phyloP scores from a whole-genome alignment of 2,113 vertebrate species.

The Agapornis roseicollis region DNA sequence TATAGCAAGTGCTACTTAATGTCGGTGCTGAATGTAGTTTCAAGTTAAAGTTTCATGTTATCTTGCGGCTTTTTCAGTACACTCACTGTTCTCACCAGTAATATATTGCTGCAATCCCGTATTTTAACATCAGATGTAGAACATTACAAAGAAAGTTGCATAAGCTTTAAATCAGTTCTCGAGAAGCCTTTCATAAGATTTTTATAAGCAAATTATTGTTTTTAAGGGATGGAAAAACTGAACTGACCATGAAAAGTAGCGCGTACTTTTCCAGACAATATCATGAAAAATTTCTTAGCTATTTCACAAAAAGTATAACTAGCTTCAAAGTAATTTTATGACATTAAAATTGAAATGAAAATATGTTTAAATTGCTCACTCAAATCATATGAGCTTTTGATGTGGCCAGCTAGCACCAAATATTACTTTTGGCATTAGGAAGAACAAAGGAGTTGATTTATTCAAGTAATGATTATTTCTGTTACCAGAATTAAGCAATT shows the following conservation, averaged over 20 bases:
- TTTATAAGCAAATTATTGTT: constrained; percentile 7
- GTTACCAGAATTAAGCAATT: background rate
- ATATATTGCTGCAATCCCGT: background rate
- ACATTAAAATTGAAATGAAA: constrained; percentile 3
- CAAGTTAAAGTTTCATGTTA: background rate
- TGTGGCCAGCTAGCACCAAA: constrained; percentile 27
- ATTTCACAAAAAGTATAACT: background rate
- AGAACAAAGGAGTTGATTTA: constrained; percentile 4
- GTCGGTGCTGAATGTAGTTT: background rate
- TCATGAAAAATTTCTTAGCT: background rate
- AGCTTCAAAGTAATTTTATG: background rate
- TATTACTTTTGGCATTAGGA: constrained; percentile 28
- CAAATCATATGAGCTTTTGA: constrained; percentile 21
- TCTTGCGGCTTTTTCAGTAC: background rate
- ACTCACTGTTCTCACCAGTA: background rate
- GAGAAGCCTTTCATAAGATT: constrained; percentile 8
- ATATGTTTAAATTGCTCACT: background rate
- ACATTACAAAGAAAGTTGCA: background rate
- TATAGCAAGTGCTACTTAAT: background rate
- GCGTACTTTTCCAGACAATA: background rate
- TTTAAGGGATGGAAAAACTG: background rate
- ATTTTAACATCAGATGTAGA: background rate
- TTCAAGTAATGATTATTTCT: constrained; percentile 18
- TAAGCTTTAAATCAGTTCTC: background rate
- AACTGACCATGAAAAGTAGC: background rate